phyloP scores from a whole-genome alignment of 2,888 invertebrate genomes.

The Pedicia rivosa region DNA sequence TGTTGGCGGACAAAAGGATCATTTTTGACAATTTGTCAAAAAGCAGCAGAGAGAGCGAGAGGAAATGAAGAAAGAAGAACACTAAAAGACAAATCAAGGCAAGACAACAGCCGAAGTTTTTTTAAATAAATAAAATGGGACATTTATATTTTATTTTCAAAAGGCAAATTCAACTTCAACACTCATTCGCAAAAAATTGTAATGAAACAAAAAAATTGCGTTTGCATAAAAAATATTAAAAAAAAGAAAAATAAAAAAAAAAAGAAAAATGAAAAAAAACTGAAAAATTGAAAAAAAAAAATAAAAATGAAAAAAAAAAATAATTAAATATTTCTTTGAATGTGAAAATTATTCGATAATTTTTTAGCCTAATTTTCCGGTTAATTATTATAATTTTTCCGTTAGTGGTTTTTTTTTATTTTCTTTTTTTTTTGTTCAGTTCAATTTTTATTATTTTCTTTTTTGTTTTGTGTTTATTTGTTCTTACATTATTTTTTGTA shows the following conservation, averaged over 20 bases:
- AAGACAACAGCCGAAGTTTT: no score
- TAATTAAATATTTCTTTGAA: not conserved
- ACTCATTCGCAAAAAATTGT: no score
- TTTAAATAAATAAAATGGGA: no score
- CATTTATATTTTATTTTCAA: no score
- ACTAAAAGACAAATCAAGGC: no score
- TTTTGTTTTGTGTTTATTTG: not conserved
- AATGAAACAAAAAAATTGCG: no score
- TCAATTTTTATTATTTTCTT: not conserved
- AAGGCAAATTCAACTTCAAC: no score
- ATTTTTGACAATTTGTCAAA: no score
- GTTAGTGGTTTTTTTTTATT: constrained; percentile 3
- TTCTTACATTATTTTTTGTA: not conserved
- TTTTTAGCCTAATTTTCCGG: not conserved
- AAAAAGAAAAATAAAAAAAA: constrained; percentile 2
- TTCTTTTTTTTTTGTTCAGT: constrained; percentile 1
- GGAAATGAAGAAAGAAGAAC: no score
- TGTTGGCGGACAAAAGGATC: no score
- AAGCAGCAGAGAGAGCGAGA: no score
- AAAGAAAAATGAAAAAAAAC: not conserved
- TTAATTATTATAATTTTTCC: not conserved
- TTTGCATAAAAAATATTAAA: constrained; percentile 2
- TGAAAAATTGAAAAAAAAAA: not conserved
- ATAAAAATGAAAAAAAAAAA: no score
- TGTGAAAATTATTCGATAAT: constrained; percentile 1